Percentiles rank a stretch among this genome's conserved stretches.
These are phyloP conservation scores for Orycteropus afer DNA, from an alignment of 2,113 vertebrate genomes.

Conservation along the genomic window DNA sequence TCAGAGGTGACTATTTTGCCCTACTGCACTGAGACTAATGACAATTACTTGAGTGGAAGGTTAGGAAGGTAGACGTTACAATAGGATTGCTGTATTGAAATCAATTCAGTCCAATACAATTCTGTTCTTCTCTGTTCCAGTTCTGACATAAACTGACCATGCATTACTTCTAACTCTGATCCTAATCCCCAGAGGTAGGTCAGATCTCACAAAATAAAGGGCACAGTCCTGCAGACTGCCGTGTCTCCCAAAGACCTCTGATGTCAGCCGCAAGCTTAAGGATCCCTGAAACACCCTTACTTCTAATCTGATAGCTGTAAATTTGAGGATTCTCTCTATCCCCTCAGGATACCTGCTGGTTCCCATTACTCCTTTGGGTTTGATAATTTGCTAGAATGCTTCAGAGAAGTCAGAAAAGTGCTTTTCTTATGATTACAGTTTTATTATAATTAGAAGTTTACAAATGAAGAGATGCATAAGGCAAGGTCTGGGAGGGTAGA, in stretches of 20 bases:
- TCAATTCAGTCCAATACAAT: background rate
- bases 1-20: background rate
- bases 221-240: background rate
- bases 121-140: background rate
- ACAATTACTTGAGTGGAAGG: background rate
- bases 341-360: background rate
- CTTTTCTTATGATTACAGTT: background rate
- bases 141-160: background rate
- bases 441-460: background rate
- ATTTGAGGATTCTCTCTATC: background rate
- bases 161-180: background rate
- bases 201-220: background rate
- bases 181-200: background rate
- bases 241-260: background rate
- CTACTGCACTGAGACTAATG: too few relatives aligned
- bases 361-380: background rate
- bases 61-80: background rate
- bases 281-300: background rate
- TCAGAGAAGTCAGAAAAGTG: background rate
- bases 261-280: background rate
- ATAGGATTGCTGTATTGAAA: background rate
- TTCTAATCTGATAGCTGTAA: background rate
- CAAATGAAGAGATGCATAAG: too few relatives aligned
- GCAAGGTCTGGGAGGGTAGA: too few relatives aligned
- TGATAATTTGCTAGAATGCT: background rate